phyloP scores from a whole-genome alignment of 1,140 invertebrate genomes.

The Chrysoperla carnea region DNA sequence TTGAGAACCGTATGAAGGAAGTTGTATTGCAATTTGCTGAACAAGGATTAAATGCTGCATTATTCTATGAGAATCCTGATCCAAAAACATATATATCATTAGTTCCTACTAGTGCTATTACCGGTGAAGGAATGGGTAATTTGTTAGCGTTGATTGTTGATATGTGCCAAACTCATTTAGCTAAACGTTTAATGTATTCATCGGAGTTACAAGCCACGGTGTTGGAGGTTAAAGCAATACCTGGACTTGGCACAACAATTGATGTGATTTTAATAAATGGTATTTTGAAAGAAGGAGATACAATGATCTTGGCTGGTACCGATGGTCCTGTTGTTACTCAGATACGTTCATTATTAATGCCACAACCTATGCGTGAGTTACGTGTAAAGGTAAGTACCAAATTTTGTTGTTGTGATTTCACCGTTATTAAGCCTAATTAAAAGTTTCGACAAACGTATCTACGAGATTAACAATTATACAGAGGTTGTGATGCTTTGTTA shows the following conservation, averaged over 20 bases:
- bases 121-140: slow-evolving; percentile 97
- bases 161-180: slow-evolving; percentile 76
- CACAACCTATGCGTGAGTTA: slow-evolving; percentile 94
- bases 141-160: slow-evolving; percentile 85
- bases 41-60: slow-evolving; percentile 86
- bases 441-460: too few relatives aligned
- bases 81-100: slow-evolving; percentile 82
- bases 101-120: slow-evolving; percentile 94
- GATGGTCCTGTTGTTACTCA: slow-evolving; percentile 97
- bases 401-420: too few relatives aligned
- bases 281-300: slow-evolving; percentile 78
- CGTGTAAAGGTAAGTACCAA: slow-evolving; percentile 71
- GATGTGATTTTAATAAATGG: slow-evolving; percentile 98
- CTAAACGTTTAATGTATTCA: slow-evolving; percentile 80
- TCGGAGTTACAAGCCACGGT: slow-evolving; percentile 93
- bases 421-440: too few relatives aligned
- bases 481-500: too few relatives aligned
- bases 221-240: slow-evolving; percentile 97
- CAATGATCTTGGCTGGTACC: slow-evolving; percentile 87
- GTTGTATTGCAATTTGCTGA: slow-evolving; percentile 89
- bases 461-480: too few relatives aligned
- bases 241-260: slow-evolving; percentile 95
- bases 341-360: slow-evolving; percentile 92
- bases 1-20: slow-evolving; percentile 76
- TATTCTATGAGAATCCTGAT: slow-evolving; percentile 95